Conservation (phyloP, 1,140 invertebrate genomes). For the Holcopasites calliopsidis region DNA sequence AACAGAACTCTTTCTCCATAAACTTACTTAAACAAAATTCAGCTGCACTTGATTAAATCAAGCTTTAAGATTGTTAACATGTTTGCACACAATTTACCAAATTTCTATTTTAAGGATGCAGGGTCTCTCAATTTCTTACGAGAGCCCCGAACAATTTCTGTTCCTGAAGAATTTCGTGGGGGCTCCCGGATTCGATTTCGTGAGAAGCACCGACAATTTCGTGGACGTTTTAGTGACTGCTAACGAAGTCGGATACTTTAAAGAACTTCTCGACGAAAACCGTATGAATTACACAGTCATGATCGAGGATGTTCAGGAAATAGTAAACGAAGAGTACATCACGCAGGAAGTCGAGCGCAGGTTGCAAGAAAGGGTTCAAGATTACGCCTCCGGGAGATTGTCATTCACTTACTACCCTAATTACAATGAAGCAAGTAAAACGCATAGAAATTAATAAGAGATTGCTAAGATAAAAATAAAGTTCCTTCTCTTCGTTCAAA, state of each 20-base stretch:
- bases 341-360: slow-evolving; percentile 3
- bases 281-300: slow-evolving; percentile 35
- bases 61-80: not conserved
- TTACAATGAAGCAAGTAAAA: slow-evolving; percentile 30
- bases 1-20: not conserved
- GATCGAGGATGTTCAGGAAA: slow-evolving; percentile 28
- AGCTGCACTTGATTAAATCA: too few species aligned
- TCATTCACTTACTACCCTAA: slow-evolving; percentile 39
- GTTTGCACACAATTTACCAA: not conserved
- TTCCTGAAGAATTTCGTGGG: slow-evolving; percentile 15
- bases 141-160: slow-evolving; percentile 19
- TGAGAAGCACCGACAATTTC: not conserved
- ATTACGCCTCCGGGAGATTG: not conserved
- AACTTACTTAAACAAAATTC: not conserved
- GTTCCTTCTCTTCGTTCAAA: not conserved
- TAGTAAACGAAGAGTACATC: slow-evolving; percentile 22
- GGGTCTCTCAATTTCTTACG: slow-evolving; percentile 21
- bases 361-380: not conserved
- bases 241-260: slow-evolving; percentile 32
- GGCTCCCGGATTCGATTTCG: slow-evolving; percentile 39
- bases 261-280: slow-evolving; percentile 3
- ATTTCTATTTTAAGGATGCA: slow-evolving; percentile 56
- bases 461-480: not conserved
- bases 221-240: slow-evolving; percentile 43
- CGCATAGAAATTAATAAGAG: not conserved